Conservation (phyloP, 2,888 invertebrate species). For the Perdita meconis region DNA sequence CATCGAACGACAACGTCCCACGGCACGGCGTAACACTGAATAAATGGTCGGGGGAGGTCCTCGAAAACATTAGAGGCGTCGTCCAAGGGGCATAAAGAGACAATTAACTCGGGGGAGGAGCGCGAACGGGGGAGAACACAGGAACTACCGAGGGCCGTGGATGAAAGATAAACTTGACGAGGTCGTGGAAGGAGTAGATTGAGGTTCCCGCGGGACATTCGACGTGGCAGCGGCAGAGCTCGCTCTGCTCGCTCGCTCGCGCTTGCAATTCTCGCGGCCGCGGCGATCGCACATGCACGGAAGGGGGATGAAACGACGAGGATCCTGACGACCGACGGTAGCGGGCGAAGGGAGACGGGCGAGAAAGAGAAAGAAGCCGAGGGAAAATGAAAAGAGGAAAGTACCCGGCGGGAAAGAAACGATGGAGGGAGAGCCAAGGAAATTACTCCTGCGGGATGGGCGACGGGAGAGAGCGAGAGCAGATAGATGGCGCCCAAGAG, state of each 20-base stretch:
- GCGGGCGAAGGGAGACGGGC: conserved; percentile 23
- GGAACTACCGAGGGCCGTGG: conserved; percentile 18
- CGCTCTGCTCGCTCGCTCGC: conserved; percentile 5
- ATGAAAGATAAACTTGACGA: conserved; percentile 47
- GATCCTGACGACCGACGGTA: background rate
- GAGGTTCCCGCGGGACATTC: conserved; percentile 46
- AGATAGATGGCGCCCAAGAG: conserved; percentile 79
- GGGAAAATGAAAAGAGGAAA: conserved; percentile 46
- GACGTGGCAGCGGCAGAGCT: conserved; percentile 25
- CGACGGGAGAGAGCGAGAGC: conserved; percentile 52
- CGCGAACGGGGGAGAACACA: conserved; percentile 4
- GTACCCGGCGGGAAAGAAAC: conserved; percentile 30
- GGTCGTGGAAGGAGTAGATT: conserved; percentile 20
- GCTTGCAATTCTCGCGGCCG: conserved; percentile 46
- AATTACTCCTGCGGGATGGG: conserved; percentile 69
- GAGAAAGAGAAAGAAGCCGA: conserved; percentile 7
- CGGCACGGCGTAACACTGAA: background rate
- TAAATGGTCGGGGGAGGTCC: conserved; percentile 10
- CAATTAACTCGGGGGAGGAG: conserved; percentile 46
- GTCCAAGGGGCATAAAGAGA: conserved; percentile 43
- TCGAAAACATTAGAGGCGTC: conserved; percentile 25
- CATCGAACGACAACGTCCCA: background rate
- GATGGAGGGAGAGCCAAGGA: conserved; percentile 55
- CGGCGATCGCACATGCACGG: conserved; percentile 42
- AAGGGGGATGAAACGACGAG: background rate